Conservation (phyloP, 1,140 invertebrate genomes). For the Hyphantria cunea region DNA sequence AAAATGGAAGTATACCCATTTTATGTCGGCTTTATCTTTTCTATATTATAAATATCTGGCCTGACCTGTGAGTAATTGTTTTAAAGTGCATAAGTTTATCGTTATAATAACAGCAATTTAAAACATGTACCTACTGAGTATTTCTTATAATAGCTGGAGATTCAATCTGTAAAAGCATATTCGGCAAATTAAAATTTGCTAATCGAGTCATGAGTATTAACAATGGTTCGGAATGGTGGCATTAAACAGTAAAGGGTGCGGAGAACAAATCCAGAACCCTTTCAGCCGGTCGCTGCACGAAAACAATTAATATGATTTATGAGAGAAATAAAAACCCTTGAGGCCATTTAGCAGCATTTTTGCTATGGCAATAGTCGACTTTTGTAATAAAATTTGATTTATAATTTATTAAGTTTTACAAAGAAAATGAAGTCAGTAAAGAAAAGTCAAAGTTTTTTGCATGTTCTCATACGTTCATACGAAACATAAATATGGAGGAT, state of each 20-base stretch:
- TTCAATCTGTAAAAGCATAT: constrained; percentile 4
- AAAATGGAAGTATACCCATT: constrained; percentile 26
- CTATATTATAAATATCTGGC: not conserved
- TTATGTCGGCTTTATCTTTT: constrained; percentile 13
- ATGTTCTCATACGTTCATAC: not conserved
- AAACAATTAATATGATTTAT: constrained; percentile 74
- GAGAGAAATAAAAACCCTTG: constrained; percentile 64
- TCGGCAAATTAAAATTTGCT: constrained; percentile 22
- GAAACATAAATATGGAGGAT: too few species aligned
- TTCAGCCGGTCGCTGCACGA: constrained; percentile 38
- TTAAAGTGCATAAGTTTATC: too few species aligned
- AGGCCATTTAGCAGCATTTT: constrained; percentile 62
- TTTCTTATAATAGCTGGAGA: not conserved
- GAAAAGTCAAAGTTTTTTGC: constrained; percentile 11
- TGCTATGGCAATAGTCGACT: constrained; percentile 59
- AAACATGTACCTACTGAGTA: too few species aligned
- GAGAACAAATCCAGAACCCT: constrained; percentile 43
- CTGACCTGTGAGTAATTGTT: too few species aligned
- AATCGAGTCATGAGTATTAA: constrained; percentile 24
- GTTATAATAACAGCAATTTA: not conserved
- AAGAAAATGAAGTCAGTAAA: constrained; percentile 31
- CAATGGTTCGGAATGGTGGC: constrained; percentile 11
- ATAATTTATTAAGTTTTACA: constrained; percentile 52
- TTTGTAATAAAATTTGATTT: constrained; percentile 65
- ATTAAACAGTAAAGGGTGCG: constrained; percentile 25